phyloP scores from a whole-genome alignment of 2,888 invertebrate genomes.

The Parnassius orleans region DNA sequence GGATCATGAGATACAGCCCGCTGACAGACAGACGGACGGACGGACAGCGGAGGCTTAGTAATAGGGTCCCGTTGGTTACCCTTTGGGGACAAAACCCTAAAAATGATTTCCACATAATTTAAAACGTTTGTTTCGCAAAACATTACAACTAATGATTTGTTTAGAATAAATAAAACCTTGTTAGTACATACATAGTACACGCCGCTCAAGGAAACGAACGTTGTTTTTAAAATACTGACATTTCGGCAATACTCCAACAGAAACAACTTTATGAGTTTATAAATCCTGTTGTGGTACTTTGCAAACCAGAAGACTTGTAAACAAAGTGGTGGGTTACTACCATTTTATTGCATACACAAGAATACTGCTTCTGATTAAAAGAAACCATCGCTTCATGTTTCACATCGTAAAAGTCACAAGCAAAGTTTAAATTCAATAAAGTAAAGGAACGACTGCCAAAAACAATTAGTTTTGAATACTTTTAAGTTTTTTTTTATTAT shows the following conservation, averaged over 20 bases:
- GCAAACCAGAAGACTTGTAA: slow-evolving; percentile 29
- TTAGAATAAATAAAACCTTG: too few relatives aligned
- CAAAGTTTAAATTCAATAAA: slow-evolving; percentile 15
- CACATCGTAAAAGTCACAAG: slow-evolving; percentile 19
- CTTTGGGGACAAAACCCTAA: too few relatives aligned
- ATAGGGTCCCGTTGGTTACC: too few relatives aligned
- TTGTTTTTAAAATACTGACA: slow-evolving; percentile 25
- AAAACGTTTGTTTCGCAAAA: too few relatives aligned
- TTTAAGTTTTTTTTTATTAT: background rate
- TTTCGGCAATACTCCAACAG: slow-evolving; percentile 19
- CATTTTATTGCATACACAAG: slow-evolving; percentile 20
- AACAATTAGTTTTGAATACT: background rate
- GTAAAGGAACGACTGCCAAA: slow-evolving; percentile 1
- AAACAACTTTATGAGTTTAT: slow-evolving; percentile 29
- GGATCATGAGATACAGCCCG: too few relatives aligned
- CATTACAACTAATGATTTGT: too few relatives aligned
- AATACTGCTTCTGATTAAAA: slow-evolving; percentile 19
- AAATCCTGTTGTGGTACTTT: slow-evolving; percentile 27
- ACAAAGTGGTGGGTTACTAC: slow-evolving; percentile 22
- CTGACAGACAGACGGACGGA: too few relatives aligned
- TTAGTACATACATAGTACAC: slow-evolving; percentile 2
- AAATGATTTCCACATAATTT: too few relatives aligned
- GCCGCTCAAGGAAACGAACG: slow-evolving; percentile 8
- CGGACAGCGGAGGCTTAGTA: too few relatives aligned
- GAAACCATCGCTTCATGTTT: slow-evolving; percentile 22